Percentiles rank a stretch among this genome's conserved stretches.
Conservation (phyloP, 2,113 vertebrate species). For the Sula dactylatra region DNA sequence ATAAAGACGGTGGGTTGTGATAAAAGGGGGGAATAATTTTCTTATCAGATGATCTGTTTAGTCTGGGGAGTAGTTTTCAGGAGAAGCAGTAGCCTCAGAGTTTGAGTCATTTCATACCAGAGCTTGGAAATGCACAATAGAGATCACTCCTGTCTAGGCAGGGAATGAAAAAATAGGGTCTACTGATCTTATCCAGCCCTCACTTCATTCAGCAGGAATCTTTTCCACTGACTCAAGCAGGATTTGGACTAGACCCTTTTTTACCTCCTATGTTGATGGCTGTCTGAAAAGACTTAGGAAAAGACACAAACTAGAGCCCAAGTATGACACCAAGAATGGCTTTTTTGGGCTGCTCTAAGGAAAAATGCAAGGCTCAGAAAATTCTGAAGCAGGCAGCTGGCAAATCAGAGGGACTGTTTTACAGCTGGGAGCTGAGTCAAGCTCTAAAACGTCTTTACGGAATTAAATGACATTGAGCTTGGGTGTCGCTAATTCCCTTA, state of each 20-base stretch:
- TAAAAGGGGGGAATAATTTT: neutral
- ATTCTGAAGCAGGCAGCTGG: neutral
- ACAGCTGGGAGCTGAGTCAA: slow-evolving; percentile 12
- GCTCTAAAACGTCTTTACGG: neutral
- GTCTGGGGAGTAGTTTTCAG: neutral
- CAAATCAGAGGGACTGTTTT: neutral
- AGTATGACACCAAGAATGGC: neutral
- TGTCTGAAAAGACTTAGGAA: slow-evolving; percentile 10
- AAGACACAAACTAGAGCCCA: slow-evolving; percentile 3
- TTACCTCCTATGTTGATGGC: neutral
- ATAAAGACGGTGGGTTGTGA: neutral
- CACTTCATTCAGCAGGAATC: slow-evolving; percentile 33
- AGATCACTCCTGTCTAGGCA: slow-evolving; percentile 10
- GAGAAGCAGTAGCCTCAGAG: neutral
- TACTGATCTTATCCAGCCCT: slow-evolving; percentile 10
- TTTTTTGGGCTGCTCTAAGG: slow-evolving; percentile 12
- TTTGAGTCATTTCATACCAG: slow-evolving; percentile 11
- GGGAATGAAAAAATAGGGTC: slow-evolving; percentile 7
- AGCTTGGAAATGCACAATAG: neutral
- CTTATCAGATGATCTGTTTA: slow-evolving; percentile 10
- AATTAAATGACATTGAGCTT: slow-evolving; percentile 22
- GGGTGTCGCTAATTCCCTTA: slow-evolving; percentile 17
- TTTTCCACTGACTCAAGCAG: slow-evolving; percentile 8
- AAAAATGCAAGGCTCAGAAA: neutral
- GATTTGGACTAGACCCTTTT: slow-evolving; percentile 29